Conservation (phyloP, 2,888 invertebrate genomes). For the Caenorhabditis plicata region DNA sequence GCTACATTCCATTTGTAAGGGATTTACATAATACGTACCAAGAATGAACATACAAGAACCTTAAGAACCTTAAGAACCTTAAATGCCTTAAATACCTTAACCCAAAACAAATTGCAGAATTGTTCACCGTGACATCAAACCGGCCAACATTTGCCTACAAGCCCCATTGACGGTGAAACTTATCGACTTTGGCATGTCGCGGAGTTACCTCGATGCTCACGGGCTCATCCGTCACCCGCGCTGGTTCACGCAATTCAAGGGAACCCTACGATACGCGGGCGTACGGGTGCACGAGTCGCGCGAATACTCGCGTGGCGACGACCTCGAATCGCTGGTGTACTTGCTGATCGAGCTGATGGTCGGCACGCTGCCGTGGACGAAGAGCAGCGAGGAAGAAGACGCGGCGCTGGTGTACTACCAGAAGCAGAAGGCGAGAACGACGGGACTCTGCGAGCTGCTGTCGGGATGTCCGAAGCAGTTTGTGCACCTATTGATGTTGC, state of each 20-base stretch:
- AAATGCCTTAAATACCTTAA: no score
- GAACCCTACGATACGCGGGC: slow-evolving; percentile 38
- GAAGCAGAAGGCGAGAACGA: slow-evolving; percentile 25
- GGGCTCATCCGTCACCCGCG: slow-evolving; percentile 26
- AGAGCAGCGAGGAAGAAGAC: slow-evolving; percentile 30
- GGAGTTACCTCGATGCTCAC: slow-evolving; percentile 14
- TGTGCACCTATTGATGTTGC: slow-evolving; percentile 33
- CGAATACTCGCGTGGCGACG: slow-evolving; percentile 53
- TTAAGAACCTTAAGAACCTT: background rate
- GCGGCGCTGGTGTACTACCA: slow-evolving; percentile 27
- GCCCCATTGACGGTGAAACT: slow-evolving; percentile 37
- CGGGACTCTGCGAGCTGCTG: slow-evolving; percentile 35
- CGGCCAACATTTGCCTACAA: slow-evolving; percentile 39
- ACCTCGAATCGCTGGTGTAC: slow-evolving; percentile 55
- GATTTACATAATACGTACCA: no score
- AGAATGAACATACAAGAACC: no score
- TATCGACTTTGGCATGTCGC: slow-evolving; percentile 54
- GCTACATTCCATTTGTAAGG: no score
- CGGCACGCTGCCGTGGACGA: slow-evolving; percentile 53
- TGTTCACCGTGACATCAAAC: slow-evolving; percentile 51
- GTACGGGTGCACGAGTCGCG: slow-evolving; percentile 40
- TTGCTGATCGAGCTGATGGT: slow-evolving; percentile 47
- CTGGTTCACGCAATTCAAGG: slow-evolving; percentile 28
- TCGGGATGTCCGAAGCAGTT: slow-evolving; percentile 54
- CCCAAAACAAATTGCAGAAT: slow-evolving; percentile 15